phyloP scores from a whole-genome alignment of 2,888 invertebrate species.

The Himalopsyche kuldschensis region DNA sequence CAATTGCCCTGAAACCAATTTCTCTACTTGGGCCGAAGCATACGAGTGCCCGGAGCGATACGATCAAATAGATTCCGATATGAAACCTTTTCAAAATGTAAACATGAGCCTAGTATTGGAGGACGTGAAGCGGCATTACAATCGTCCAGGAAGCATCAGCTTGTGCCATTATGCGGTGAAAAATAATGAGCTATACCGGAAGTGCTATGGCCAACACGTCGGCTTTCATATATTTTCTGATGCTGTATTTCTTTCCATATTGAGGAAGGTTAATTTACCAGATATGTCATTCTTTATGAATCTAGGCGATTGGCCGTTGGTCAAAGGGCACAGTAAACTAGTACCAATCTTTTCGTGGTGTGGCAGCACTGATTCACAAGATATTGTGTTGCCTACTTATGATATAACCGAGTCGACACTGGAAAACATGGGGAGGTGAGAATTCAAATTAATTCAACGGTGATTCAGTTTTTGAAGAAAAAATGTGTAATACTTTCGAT shows the following conservation, averaged over 20 bases:
- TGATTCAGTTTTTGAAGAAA: no score
- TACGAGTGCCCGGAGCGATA: slow-evolving; percentile 68
- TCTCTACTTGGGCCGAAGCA: slow-evolving; percentile 66
- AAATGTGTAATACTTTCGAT: no score
- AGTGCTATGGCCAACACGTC: slow-evolving; percentile 91
- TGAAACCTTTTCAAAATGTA: slow-evolving; percentile 67
- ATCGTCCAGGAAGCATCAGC: slow-evolving; percentile 79
- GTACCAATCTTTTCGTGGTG: slow-evolving; percentile 96
- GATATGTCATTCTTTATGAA: slow-evolving; percentile 90
- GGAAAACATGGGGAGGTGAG: slow-evolving; percentile 89
- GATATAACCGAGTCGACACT: slow-evolving; percentile 90
- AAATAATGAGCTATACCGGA: slow-evolving; percentile 79
- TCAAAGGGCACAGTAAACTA: slow-evolving; percentile 57
- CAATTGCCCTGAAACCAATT: slow-evolving; percentile 70
- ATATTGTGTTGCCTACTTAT: slow-evolving; percentile 94
- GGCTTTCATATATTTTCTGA: slow-evolving; percentile 97
- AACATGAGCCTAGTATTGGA: slow-evolving; percentile 70
- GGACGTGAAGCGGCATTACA: slow-evolving; percentile 69
- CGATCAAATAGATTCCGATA: slow-evolving; percentile 72
- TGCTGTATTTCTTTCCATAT: slow-evolving; percentile 77
- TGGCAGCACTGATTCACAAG: slow-evolving; percentile 80
- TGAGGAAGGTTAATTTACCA: slow-evolving; percentile 78
- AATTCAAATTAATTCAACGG: background rate
- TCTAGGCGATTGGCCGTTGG: slow-evolving; percentile 94
- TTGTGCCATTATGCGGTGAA: slow-evolving; percentile 89